A percentile compares a stretch with the other conserved stretches of the same genome.
Evolutionary conservation across 2,888 invertebrate genomes (phyloP).

Genomic region (Nomada fucata): DNA sequence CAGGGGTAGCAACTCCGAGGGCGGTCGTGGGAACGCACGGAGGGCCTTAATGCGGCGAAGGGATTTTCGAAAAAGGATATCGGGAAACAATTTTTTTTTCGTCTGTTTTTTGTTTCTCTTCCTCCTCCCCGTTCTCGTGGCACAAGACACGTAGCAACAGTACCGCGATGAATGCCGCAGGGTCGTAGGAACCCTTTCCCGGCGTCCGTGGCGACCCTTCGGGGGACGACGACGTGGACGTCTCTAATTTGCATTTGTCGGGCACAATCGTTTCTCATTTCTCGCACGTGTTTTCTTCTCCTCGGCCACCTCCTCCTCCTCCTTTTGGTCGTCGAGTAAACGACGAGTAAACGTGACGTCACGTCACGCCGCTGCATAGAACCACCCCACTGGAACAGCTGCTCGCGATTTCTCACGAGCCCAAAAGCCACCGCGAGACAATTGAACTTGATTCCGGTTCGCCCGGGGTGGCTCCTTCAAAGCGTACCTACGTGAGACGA

Average conservation of each 20-base stretch:
- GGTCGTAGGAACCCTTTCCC: conserved; percentile 67
- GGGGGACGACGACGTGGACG: conserved; percentile 58
- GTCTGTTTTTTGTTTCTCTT: conserved; percentile 23
- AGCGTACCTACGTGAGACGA: conserved; percentile 49
- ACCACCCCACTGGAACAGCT: conserved; percentile 75
- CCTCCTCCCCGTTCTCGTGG: conserved; percentile 2
- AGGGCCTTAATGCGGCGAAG: conserved; percentile 32
- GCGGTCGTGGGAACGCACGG: conserved; percentile 70
- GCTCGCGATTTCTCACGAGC: conserved; percentile 83
- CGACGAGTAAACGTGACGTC: conserved; percentile 67
- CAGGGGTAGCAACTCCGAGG: conserved; percentile 35
- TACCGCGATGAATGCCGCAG: conserved; percentile 55
- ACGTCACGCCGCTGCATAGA: conserved; percentile 56
- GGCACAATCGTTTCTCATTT: conserved; percentile 45
- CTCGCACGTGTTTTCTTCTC: conserved; percentile 61
- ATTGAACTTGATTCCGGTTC: conserved; percentile 81
- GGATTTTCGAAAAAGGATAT: conserved; percentile 72
- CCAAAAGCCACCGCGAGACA: conserved; percentile 83
- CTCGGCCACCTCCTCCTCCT: conserved; percentile 44
- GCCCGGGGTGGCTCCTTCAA: conserved; percentile 67
- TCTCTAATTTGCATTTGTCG: conserved; percentile 70
- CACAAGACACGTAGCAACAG: conserved; percentile 54
- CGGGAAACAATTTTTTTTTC: conserved; percentile 59
- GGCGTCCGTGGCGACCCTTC: conserved; percentile 51
- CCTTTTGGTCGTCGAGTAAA: conserved; percentile 38